Evolutionary conservation across 30 jellyfish, hydroid and myxozoan species (phyloP).

Genomic region (Aurelia aurita complex sp. Pacific): DNA sequence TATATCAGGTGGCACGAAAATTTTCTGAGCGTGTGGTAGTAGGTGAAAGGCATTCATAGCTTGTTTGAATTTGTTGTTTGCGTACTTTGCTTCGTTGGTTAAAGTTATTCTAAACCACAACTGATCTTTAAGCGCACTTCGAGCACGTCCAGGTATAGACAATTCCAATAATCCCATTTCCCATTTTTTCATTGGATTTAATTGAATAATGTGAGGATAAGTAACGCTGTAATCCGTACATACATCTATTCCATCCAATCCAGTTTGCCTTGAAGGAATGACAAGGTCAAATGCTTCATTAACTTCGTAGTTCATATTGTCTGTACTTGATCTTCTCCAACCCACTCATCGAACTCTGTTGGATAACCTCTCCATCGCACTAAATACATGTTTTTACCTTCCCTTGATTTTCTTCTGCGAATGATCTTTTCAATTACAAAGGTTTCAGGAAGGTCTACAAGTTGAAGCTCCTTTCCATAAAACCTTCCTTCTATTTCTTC

Average conservation of each 20-base stretch:
- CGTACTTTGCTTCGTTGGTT: background rate
- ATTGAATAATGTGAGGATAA: background rate
- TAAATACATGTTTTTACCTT: conserved; percentile 26
- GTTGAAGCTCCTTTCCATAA: conserved; percentile 53
- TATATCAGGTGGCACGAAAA: background rate
- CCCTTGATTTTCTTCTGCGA: background rate
- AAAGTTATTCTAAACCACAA: background rate
- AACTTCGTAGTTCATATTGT: no score
- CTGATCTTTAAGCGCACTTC: background rate
- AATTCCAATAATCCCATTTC: conserved; percentile 37
- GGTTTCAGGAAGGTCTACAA: conserved; percentile 28
- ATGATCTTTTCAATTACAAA: conserved; percentile 24
- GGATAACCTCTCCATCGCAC: conserved; percentile 39
- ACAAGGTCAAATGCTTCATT: conserved; percentile 19
- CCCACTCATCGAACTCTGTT: conserved; percentile 43
- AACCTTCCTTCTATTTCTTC: conserved; percentile 39
- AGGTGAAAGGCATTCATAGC: background rate
- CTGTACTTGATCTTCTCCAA: no score
- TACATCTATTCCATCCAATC: background rate
- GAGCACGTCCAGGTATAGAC: conserved; percentile 12
- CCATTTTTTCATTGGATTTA: conserved; percentile 17
- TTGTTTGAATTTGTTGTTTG: background rate
- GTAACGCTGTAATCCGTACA: conserved; percentile 6
- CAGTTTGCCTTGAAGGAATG: background rate
- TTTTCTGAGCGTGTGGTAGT: background rate